Evolutionary conservation across 2,797 vertebrate species (phyloP).

Genomic region (Tarsius wallacei): DNA sequence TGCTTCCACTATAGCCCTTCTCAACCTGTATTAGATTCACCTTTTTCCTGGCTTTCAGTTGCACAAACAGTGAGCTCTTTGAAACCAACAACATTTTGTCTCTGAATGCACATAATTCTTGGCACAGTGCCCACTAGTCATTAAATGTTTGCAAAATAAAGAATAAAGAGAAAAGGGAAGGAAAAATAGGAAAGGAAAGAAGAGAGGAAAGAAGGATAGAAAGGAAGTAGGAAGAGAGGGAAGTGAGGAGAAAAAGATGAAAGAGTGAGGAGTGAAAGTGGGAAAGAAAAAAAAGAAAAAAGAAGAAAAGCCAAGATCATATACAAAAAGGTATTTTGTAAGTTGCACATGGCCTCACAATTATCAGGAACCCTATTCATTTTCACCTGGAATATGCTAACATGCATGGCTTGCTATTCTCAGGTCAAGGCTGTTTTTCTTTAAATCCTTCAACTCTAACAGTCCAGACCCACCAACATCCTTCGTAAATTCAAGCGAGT

Average conservation of each 20-base stretch:
- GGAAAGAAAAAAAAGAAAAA: rapidly evolving
- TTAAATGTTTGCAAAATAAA: constrained; percentile 48
- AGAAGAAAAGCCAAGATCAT: background rate
- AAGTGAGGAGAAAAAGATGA: too few relatives aligned
- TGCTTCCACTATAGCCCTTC: background rate
- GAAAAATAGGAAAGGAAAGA: background rate
- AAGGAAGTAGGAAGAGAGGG: background rate
- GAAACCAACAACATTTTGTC: background rate
- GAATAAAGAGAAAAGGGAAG: rapidly evolving
- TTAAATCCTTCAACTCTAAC: background rate
- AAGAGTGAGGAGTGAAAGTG: rapidly evolving
- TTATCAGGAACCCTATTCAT: background rate
- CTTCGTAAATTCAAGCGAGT: background rate
- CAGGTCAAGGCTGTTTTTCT: background rate
- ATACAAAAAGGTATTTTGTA: background rate
- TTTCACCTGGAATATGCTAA: background rate
- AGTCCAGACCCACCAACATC: background rate
- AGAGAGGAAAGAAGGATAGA: background rate
- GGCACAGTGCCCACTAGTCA: background rate
- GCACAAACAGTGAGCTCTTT: background rate
- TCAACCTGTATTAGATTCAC: background rate
- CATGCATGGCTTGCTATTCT: background rate
- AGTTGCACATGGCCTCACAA: background rate
- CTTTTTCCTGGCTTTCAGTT: constrained; percentile 1
- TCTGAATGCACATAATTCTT: background rate